These are phyloP conservation scores for Metallyticus violacea DNA, from an alignment of 2,888 invertebrate species.

Conservation along the genomic window DNA sequence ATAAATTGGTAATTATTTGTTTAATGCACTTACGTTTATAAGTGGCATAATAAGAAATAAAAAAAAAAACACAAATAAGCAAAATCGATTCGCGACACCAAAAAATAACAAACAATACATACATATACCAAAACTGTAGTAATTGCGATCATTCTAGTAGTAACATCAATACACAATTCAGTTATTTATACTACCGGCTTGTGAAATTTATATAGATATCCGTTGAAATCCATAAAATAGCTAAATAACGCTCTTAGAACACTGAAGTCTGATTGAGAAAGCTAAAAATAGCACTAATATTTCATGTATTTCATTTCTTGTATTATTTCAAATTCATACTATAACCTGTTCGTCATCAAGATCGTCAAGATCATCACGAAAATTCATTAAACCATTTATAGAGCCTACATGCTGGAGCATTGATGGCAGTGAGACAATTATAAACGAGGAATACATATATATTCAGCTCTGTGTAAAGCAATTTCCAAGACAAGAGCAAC, in stretches of 20 bases:
- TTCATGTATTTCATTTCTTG: neutral
- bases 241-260: neutral
- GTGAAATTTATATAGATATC: neutral
- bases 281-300: neutral
- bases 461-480: neutral
- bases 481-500: slow-evolving; percentile 40
- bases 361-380: neutral
- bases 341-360: slow-evolving; percentile 14
- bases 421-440: slow-evolving; percentile 64
- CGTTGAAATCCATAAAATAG: slow-evolving; percentile 10
- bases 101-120: neutral
- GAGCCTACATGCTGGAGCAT: slow-evolving; percentile 49
- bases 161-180: neutral
- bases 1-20: too few species aligned
- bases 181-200: neutral
- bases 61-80: neutral
- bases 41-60: neutral
- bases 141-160: neutral
- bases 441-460: slow-evolving; percentile 47
- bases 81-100: neutral
- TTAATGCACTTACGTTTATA: too few species aligned
- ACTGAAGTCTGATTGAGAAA: too few species aligned
- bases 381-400: neutral
- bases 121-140: neutral
- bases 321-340: slow-evolving; percentile 1